These are phyloP conservation scores for Caenorhabditis angaria DNA, from an alignment of 2,888 invertebrate genomes.

Conservation along the genomic window DNA sequence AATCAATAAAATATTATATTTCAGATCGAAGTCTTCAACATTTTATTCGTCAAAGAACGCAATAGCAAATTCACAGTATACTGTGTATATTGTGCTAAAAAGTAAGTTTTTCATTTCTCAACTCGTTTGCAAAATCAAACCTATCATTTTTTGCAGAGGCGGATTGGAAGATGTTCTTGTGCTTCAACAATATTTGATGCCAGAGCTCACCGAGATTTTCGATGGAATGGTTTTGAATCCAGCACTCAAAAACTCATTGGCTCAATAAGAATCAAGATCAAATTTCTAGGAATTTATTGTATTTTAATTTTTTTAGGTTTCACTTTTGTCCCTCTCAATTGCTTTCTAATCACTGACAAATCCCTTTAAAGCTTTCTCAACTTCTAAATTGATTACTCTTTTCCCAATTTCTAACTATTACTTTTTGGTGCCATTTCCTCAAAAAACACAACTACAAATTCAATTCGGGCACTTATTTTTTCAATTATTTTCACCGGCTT, in stretches of 20 bases:
- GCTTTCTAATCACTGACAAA: not conserved
- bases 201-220: conserved; percentile 88
- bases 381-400: no score
- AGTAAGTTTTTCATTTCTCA: conserved; percentile 23
- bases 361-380: not conserved
- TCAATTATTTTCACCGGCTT: no score
- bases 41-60: conserved; percentile 90
- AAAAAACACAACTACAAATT: no score
- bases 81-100: conserved; percentile 92
- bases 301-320: not conserved
- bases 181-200: conserved; percentile 90
- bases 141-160: conserved; percentile 75
- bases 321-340: not conserved
- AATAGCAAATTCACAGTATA: conserved; percentile 83
- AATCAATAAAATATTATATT: conserved; percentile 53
- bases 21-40: conserved; percentile 95
- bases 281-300: not conserved
- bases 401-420: no score
- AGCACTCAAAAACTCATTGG: conserved; percentile 25
- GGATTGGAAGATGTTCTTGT: conserved; percentile 89
- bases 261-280: conserved; percentile 1
- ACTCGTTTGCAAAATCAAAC: not conserved
- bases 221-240: conserved; percentile 75
- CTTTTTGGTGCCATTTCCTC: no score
- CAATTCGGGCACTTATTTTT: no score